Evolutionary conservation across 2,113 vertebrate species (phyloP).

Genomic region (Hyaena hyaena): DNA sequence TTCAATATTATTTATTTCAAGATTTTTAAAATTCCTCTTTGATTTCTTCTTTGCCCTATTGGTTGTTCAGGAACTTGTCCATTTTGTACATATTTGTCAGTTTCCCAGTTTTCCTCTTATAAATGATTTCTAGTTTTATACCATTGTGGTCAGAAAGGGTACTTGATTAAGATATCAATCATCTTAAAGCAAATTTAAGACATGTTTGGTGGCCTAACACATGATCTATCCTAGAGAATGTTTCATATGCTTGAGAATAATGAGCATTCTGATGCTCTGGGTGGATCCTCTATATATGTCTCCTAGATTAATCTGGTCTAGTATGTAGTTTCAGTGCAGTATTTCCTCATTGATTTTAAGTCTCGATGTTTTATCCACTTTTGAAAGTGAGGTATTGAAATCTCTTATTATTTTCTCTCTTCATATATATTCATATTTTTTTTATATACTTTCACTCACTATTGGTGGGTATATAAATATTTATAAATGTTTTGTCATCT

Average conservation of each 20-base stretch:
- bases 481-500: background rate
- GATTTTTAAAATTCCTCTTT: background rate
- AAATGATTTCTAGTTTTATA: background rate
- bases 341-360: background rate
- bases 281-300: background rate
- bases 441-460: background rate
- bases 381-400: background rate
- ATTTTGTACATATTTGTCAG: background rate
- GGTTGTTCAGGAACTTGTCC: background rate
- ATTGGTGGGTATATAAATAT: background rate
- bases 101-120: background rate
- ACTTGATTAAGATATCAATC: background rate
- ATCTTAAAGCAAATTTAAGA: background rate
- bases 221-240: background rate
- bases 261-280: background rate
- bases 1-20: background rate
- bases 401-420: background rate
- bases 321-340: background rate
- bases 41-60: background rate
- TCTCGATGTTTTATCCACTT: background rate
- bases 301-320: background rate
- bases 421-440: background rate
- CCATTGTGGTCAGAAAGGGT: background rate
- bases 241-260: background rate
- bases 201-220: background rate